phyloP scores from a whole-genome alignment of 1,140 invertebrate genomes.

The Octopus sinensis region DNA sequence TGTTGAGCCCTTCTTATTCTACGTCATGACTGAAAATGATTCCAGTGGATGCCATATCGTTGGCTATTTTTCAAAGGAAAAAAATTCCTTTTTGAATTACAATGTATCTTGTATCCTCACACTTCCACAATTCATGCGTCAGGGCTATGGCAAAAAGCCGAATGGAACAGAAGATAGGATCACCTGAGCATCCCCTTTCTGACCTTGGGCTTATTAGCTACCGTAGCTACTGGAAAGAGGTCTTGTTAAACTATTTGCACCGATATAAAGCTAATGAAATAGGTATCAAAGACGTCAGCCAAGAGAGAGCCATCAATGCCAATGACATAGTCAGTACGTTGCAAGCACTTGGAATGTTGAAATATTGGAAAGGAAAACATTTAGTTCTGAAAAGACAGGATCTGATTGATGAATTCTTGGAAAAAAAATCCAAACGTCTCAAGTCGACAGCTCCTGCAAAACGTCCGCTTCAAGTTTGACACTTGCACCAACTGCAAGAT shows the following conservation, averaged over 20 bases:
- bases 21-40: slow-evolving; percentile 93
- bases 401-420: slow-evolving; percentile 84
- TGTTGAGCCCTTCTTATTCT: slow-evolving; percentile 96
- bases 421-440: slow-evolving; percentile 74
- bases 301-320: slow-evolving; percentile 93
- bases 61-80: slow-evolving; percentile 90
- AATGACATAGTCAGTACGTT: slow-evolving; percentile 96
- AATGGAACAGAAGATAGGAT: slow-evolving; percentile 95
- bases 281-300: slow-evolving; percentile 85
- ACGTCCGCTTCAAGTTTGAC: slow-evolving; percentile 22
- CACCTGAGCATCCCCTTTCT: slow-evolving; percentile 95
- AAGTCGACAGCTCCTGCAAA: slow-evolving; percentile 74
- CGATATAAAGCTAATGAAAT: slow-evolving; percentile 82
- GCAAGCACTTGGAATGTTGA: slow-evolving; percentile 95
- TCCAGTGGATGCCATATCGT: slow-evolving; percentile 91
- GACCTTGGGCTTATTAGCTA: slow-evolving; percentile 97
- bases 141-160: slow-evolving; percentile 68
- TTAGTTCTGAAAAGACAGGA: slow-evolving; percentile 94
- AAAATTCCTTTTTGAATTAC: slow-evolving; percentile 57
- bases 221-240: slow-evolving; percentile 91
- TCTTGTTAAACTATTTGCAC: slow-evolving; percentile 68
- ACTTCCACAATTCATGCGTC: slow-evolving; percentile 57
- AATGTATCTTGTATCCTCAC: slow-evolving; percentile 61
- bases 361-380: slow-evolving; percentile 99
- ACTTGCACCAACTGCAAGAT: neutral